Evolutionary conservation across 2,888 invertebrate species (phyloP), one percentile per base, ranked within the genome.

Genomic region (Bombylius major): DNA sequence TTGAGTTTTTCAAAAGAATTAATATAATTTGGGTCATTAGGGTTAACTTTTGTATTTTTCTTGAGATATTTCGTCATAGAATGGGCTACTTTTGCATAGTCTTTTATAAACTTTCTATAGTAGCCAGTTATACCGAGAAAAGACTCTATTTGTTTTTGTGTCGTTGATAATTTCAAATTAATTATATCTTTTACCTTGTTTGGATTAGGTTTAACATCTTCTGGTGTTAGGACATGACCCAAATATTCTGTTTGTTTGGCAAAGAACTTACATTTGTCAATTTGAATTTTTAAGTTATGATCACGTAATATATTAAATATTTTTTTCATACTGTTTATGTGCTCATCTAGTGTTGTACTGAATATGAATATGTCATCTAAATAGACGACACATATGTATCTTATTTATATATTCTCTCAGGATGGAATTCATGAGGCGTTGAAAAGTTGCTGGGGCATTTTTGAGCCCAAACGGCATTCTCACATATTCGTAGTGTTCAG

Each of bases 331-430:
- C 42, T 45, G 5, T 8, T n/a, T 5, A 58, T 13, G 42, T 59
- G 60, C 52, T 60, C 61, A 51, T 59, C 33, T 36, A 59, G 32
- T 4, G 51, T 54, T 2, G 58, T 60, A 23, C 49, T 48, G 13
- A 62, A 61, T 4, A 60, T 46, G 7, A 61, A 31, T 14, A 61
- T 59, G 47, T 60, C 56, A 31, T 60, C 58, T n/a, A n/a, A n/a
- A n/a, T n/a, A n/a, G n/a, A n/a, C n/a, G n/a, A n/a, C n/a, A n/a
- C n/a, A n/a, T n/a, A n/a, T n/a, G n/a, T n/a, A 58, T 53, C 46
- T 52, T 60, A 50, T 57, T 57, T 8, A 58, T 49, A 42, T 45
- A 51, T 3, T 57, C 54, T 12, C 36, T 53, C n/a, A 61, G 47
- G 9, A 61, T 45, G 23, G 49, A 8, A 49, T 62, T 62, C 54